Evolutionary conservation across 2,113 vertebrate species (phyloP).

Genomic region (Siphamia tubifer): DNA sequence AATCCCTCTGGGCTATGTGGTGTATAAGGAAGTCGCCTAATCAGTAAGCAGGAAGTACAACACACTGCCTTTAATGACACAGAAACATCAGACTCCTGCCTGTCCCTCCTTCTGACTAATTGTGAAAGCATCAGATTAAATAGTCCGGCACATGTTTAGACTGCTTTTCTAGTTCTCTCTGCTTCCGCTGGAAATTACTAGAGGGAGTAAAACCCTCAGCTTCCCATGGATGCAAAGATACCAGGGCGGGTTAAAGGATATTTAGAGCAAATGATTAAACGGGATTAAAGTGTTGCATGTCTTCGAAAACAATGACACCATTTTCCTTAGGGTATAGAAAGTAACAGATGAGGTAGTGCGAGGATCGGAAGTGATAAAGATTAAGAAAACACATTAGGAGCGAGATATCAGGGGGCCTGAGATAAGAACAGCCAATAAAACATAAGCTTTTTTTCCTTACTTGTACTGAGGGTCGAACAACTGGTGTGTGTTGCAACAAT

Average conservation of each 20-base stretch:
- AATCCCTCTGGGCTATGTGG: conserved; percentile 2
- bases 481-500: too few relatives aligned
- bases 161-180: conserved; percentile 36
- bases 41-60: conserved; percentile 58
- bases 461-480: too few relatives aligned
- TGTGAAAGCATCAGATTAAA: conserved; percentile 34
- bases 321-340: conserved; percentile 10
- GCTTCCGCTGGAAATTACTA: conserved; percentile 43
- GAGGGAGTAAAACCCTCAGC: conserved; percentile 32
- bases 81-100: conserved; percentile 30
- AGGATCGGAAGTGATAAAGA: conserved; percentile 40
- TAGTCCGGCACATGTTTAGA: conserved; percentile 39
- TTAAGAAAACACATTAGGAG: conserved; percentile 40
- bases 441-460: background rate
- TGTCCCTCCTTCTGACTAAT: conserved; percentile 16
- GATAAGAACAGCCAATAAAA: conserved; percentile 35
- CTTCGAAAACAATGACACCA: conserved; percentile 15
- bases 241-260: conserved; percentile 24
- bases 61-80: conserved; percentile 32
- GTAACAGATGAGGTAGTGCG: background rate
- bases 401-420: conserved; percentile 16
- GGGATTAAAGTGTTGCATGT: conserved; percentile 39
- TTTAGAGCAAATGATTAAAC: conserved; percentile 56
- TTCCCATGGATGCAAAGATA: conserved; percentile 11
- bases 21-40: conserved; percentile 32